These are phyloP conservation scores for Scolanthus callimorphus DNA, from an alignment of 92 coral and sea anemone genomes.

Conservation along the genomic window DNA sequence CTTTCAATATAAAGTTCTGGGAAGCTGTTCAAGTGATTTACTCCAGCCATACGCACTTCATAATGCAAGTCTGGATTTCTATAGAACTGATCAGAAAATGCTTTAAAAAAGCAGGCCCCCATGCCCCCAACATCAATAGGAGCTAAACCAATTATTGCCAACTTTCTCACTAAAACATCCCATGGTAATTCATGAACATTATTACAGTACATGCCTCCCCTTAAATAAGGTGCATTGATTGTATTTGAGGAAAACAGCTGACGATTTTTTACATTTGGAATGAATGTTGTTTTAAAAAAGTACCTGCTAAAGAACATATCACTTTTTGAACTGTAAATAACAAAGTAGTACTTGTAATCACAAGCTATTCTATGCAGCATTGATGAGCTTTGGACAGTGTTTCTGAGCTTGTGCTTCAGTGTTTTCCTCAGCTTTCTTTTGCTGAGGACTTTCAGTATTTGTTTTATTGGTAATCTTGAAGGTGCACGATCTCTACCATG, in stretches of 20 bases:
- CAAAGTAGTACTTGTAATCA: no score
- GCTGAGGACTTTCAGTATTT: conserved; percentile 15
- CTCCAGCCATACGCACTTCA: conserved; percentile 37
- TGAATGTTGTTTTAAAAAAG: neutral
- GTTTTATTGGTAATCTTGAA: conserved; percentile 31
- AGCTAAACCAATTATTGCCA: conserved; percentile 35
- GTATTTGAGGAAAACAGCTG: neutral
- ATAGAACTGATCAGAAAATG: conserved; percentile 32
- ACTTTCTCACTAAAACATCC: conserved; percentile 21
- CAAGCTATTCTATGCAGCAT: no score
- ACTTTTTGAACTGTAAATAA: no score
- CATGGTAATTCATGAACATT: conserved; percentile 10
- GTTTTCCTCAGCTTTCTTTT: conserved; percentile 29
- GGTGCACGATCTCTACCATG: conserved; percentile 32
- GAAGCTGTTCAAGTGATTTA: conserved; percentile 21
- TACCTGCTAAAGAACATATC: neutral
- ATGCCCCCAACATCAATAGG: conserved; percentile 44
- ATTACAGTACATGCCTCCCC: neutral
- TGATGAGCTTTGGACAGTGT: conserved; percentile 19
- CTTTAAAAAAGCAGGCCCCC: conserved; percentile 43
- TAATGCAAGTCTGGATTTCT: conserved; percentile 21
- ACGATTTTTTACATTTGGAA: neutral
- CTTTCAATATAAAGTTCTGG: conserved; percentile 48
- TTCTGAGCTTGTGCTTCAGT: conserved; percentile 11
- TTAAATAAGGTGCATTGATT: neutral